phyloP scores from a whole-genome alignment of 2,797 vertebrate species.

The Ispidina picta region DNA sequence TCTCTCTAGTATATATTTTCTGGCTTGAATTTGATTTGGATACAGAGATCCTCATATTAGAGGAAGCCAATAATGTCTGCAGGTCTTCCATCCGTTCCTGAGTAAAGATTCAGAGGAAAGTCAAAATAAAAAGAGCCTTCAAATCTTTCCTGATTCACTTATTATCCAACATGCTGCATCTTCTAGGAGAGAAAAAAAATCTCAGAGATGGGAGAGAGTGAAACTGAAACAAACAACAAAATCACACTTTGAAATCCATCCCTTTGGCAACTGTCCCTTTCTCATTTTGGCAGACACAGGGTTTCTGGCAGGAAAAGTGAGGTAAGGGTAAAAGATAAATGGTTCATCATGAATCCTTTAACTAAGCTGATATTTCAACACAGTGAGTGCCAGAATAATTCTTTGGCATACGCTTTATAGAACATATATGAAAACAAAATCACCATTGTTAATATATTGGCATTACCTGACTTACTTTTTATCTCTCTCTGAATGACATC shows the following conservation, averaged over 20 bases:
- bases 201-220: not conserved
- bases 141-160: constrained; percentile 35
- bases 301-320: constrained; percentile 62
- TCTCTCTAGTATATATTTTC: not conserved
- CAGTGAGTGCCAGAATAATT: constrained; percentile 53
- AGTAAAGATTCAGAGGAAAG: not conserved
- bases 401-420: constrained; percentile 49
- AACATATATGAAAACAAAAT: constrained; percentile 43
- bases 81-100: not conserved
- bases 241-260: constrained; percentile 46
- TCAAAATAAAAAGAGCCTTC: not conserved
- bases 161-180: not conserved
- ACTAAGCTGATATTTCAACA: constrained; percentile 75
- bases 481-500: constrained; percentile 12
- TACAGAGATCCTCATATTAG: not conserved
- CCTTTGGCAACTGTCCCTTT: constrained; percentile 59
- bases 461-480: constrained; percentile 66
- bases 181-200: not conserved
- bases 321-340: constrained; percentile 73
- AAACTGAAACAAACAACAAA: constrained; percentile 45
- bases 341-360: constrained; percentile 71
- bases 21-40: not conserved
- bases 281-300: constrained; percentile 58
- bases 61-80: not conserved
- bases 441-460: constrained; percentile 61